A percentile compares a stretch with the other conserved stretches of the same genome.
Evolutionary conservation across 1,140 invertebrate species (phyloP).

Genomic region (Contarinia nasturtii): DNA sequence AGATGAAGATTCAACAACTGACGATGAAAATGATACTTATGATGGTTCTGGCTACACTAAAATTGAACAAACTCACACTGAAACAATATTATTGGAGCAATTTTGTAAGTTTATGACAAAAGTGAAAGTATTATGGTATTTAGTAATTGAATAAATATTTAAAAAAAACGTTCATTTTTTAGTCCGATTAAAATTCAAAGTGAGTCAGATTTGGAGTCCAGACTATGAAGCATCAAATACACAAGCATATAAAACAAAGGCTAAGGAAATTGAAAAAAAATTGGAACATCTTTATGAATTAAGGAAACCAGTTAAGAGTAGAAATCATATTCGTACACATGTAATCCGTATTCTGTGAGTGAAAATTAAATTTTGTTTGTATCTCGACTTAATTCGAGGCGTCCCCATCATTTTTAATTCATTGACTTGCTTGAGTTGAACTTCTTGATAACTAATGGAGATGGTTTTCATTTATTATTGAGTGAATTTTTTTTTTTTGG

Average conservation of each 20-base stretch:
- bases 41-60: background rate
- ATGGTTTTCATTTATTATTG: background rate
- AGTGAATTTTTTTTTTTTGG: background rate
- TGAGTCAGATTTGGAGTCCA: conserved; percentile 20
- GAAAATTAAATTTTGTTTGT: too few species aligned
- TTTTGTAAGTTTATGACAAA: background rate
- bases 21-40: conserved; percentile 1
- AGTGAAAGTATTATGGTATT: background rate
- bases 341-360: background rate
- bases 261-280: background rate
- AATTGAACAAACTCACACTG: background rate
- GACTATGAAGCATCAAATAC: conserved; percentile 13
- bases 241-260: background rate
- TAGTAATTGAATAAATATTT: background rate
- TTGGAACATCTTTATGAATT: background rate
- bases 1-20: too few species aligned
- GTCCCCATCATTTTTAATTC: too few species aligned
- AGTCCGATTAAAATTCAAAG: conserved; percentile 24
- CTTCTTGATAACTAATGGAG: too few species aligned
- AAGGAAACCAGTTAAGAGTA: background rate
- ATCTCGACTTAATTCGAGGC: too few species aligned
- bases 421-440: too few species aligned
- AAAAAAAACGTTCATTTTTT: conserved; percentile 1
- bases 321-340: background rate
- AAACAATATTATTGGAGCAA: background rate